Evolutionary conservation across 2,113 vertebrate species (phyloP).

Genomic region (Lamprologus speciosus): DNA sequence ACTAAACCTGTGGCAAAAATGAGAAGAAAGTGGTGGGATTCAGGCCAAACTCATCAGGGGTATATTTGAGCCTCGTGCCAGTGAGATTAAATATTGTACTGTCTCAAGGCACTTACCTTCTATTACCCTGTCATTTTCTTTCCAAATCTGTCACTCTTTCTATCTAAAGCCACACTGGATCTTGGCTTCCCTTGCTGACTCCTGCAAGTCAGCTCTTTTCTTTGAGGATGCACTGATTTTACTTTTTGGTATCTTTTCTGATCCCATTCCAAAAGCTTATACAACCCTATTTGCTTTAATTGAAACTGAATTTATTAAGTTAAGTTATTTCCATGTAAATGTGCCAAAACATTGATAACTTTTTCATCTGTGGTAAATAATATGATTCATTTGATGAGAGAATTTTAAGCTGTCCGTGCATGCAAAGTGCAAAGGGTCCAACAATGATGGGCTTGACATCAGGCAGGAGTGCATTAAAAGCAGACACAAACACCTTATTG

Average conservation of each 20-base stretch:
- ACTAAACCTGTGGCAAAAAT: background rate
- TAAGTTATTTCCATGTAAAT: background rate
- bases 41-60: slow-evolving; percentile 34
- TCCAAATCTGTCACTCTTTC: background rate
- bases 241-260: background rate
- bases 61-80: slow-evolving; percentile 26
- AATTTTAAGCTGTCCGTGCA: background rate
- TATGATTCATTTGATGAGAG: background rate
- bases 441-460: background rate
- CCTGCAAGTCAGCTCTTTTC: background rate
- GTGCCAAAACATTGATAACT: background rate
- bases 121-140: background rate
- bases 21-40: background rate
- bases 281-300: background rate
- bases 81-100: slow-evolving; percentile 15
- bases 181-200: background rate
- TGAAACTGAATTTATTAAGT: background rate
- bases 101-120: slow-evolving; percentile 18
- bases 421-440: background rate
- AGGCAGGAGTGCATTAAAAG: background rate
- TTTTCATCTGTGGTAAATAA: background rate
- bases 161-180: background rate
- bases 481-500: background rate
- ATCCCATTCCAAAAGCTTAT: background rate
- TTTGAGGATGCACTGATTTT: background rate